Conservation (phyloP, 2,797 vertebrate genomes). For the Channallabes apus region DNA sequence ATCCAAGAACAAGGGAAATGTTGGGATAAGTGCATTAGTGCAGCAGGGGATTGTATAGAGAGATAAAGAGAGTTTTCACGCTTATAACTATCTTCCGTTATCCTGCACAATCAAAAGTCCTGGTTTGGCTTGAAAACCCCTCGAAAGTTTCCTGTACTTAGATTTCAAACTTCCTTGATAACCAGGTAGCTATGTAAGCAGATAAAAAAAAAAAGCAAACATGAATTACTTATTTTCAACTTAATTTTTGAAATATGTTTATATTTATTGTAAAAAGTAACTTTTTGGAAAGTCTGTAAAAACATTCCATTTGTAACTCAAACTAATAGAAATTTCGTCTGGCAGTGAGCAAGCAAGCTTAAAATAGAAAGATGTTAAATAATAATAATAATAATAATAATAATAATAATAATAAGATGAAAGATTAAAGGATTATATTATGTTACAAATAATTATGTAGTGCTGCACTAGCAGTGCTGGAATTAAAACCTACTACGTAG, state of each 20-base stretch:
- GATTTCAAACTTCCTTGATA: neutral
- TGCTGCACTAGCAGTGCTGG: too few species aligned
- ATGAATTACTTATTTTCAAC: neutral
- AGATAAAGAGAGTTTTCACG: too few species aligned
- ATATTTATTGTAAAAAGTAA: neutral
- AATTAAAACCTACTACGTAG: neutral
- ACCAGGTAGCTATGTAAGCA: neutral
- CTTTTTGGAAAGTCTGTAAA: neutral
- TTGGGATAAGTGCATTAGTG: too few species aligned
- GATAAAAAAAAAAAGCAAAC: neutral
- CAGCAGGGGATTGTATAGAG: too few species aligned
- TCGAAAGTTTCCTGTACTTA: neutral
- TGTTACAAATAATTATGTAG: conserved; percentile 3
- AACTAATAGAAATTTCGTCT: neutral
- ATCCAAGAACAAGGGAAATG: too few species aligned
- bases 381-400: neutral
- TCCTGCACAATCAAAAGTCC: too few species aligned
- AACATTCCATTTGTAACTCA: neutral
- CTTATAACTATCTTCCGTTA: too few species aligned
- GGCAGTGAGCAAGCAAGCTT: neutral
- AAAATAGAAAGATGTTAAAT: neutral
- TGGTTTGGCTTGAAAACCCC: too few species aligned
- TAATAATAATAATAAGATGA: too few species aligned
- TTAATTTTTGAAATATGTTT: neutral
- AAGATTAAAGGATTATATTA: neutral